Evolutionary conservation across 2,797 vertebrate genomes (phyloP).

Genomic region (Antrozous pallidus): DNA sequence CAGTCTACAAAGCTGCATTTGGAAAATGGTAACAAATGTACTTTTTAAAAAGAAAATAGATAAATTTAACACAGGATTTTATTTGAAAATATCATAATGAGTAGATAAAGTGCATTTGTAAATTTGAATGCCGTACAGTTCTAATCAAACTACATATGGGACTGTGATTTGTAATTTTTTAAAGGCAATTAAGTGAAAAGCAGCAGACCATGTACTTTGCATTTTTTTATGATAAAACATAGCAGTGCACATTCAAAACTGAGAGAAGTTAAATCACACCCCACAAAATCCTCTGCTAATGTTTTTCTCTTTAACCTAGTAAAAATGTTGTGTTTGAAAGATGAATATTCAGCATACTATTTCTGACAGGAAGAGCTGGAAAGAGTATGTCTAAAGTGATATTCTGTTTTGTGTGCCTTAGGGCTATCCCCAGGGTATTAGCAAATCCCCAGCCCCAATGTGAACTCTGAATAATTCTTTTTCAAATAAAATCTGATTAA

Average conservation of each 20-base stretch:
- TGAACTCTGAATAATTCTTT: neutral
- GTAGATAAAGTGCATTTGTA: conserved; percentile 51
- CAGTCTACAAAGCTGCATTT: conserved; percentile 52
- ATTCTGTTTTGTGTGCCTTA: conserved; percentile 56
- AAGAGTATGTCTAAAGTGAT: conserved; percentile 44
- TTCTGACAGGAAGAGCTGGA: conserved; percentile 18
- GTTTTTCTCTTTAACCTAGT: conserved; percentile 41
- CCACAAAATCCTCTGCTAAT: conserved; percentile 32
- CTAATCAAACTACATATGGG: conserved; percentile 44
- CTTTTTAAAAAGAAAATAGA: conserved; percentile 41
- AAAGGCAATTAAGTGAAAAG: conserved; percentile 57
- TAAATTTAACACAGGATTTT: conserved; percentile 57
- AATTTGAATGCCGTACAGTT: conserved; percentile 38
- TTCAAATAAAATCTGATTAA: neutral
- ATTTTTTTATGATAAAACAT: conserved; percentile 44
- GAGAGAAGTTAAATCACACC: conserved; percentile 27
- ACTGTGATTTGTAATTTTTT: conserved; percentile 3
- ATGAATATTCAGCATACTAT: conserved; percentile 13
- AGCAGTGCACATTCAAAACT: neutral
- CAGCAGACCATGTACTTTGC: neutral
- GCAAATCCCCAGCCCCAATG: neutral
- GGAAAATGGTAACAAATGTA: conserved; percentile 45
- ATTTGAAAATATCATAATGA: conserved; percentile 46
- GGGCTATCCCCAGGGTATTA: conserved; percentile 55
- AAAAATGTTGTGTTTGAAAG: conserved; percentile 44